Evolutionary conservation across 2,888 invertebrate species (phyloP).

Genomic region (Tupiocoris notatus): DNA sequence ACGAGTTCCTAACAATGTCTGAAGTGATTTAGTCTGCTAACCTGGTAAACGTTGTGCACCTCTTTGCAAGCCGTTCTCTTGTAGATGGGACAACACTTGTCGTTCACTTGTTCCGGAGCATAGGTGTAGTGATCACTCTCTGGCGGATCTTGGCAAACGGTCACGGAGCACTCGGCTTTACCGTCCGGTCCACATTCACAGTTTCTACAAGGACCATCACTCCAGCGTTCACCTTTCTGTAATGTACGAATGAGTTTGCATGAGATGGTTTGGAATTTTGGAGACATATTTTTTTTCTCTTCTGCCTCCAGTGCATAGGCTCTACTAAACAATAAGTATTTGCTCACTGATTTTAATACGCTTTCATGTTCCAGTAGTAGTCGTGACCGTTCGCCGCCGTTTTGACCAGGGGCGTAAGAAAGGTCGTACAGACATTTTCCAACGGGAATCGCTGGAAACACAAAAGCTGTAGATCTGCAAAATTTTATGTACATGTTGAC

Average conservation of each 20-base stretch:
- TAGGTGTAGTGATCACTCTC: constrained; percentile 61
- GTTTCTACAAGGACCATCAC: constrained; percentile 68
- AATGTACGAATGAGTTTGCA: too few relatives aligned
- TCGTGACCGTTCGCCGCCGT: constrained; percentile 57
- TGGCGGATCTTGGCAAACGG: constrained; percentile 58
- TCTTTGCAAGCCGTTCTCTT: constrained; percentile 62
- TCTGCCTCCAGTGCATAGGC: too few relatives aligned
- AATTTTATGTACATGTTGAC: too few relatives aligned
- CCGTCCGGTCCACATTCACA: constrained; percentile 61
- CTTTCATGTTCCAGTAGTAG: constrained; percentile 55
- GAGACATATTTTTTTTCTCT: too few relatives aligned
- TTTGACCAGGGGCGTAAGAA: constrained; percentile 58
- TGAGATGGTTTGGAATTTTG: too few relatives aligned
- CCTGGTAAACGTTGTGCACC: constrained; percentile 52
- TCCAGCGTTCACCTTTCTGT: constrained; percentile 64
- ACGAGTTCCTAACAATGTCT: background rate
- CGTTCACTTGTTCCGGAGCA: constrained; percentile 58
- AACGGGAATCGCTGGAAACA: constrained; percentile 60
- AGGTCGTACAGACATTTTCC: constrained; percentile 65
- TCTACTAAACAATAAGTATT: too few relatives aligned
- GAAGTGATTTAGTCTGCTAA: too few relatives aligned
- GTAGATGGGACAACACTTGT: constrained; percentile 65
- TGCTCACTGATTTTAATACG: constrained; percentile 59
- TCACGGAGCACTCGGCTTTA: constrained; percentile 57
- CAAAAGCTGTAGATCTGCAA: background rate